Evolutionary conservation across 2,797 vertebrate genomes (phyloP).

Genomic region (Megaceryle alcyon): DNA sequence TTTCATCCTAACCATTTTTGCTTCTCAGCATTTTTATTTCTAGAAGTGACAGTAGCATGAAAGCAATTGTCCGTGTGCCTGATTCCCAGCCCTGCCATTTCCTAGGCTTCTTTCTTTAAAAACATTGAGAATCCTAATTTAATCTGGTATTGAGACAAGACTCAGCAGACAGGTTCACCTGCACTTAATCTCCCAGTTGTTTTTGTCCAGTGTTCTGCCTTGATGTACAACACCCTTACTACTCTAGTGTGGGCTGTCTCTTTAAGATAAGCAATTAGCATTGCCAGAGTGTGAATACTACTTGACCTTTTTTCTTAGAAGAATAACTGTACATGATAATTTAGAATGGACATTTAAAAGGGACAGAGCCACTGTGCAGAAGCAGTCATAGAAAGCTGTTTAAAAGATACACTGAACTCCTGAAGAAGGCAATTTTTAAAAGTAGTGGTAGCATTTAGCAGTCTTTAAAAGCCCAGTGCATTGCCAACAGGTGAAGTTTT

Average conservation of each 20-base stretch:
- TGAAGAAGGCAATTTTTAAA: neutral
- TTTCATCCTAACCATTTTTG: neutral
- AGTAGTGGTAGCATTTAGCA: slow-evolving; percentile 6
- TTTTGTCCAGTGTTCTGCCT: neutral
- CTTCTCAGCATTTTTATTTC: neutral
- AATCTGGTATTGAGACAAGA: neutral
- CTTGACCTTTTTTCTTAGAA: neutral
- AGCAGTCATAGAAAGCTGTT: neutral
- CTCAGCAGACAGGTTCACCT: neutral
- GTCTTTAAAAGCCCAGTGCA: neutral
- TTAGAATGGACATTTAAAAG: neutral
- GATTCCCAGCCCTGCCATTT: neutral
- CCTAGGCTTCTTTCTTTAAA: neutral
- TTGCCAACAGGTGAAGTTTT: slow-evolving; percentile 46
- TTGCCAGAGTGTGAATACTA: neutral
- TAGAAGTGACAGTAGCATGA: neutral
- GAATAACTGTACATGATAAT: neutral
- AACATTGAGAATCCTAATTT: neutral
- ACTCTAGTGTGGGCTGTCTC: neutral
- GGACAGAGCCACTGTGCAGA: neutral
- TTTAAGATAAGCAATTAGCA: neutral
- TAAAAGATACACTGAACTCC: slow-evolving; percentile 7
- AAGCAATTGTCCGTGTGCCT: neutral
- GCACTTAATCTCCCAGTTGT: neutral
- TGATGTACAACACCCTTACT: neutral